Conservation (phyloP, 2,888 invertebrate genomes). For the Drosophila fulvimacula region DNA sequence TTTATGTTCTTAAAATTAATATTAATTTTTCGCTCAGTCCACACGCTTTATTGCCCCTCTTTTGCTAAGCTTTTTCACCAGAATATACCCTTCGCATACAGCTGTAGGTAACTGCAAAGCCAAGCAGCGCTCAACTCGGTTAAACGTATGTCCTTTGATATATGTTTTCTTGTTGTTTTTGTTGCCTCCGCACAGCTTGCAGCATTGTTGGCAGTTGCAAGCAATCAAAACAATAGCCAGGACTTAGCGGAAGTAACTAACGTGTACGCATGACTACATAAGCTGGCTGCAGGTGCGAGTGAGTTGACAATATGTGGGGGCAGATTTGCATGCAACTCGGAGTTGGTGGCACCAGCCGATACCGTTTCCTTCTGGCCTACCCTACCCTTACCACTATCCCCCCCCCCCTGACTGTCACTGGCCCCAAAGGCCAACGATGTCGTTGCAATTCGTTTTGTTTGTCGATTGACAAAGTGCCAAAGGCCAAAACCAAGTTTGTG, state of each 20-base stretch:
- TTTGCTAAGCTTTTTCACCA: background rate
- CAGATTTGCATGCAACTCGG: slow-evolving; percentile 17
- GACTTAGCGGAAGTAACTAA: slow-evolving; percentile 30
- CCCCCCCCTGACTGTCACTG: background rate
- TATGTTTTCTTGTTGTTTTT: background rate
- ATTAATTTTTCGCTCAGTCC: too few relatives aligned
- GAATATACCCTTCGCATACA: background rate
- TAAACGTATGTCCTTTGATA: slow-evolving; percentile 1
- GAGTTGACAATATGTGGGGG: slow-evolving; percentile 14
- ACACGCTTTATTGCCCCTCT: too few relatives aligned
- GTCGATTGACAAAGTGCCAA: slow-evolving; percentile 74
- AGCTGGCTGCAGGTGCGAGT: background rate
- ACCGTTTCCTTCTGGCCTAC: background rate
- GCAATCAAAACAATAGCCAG: slow-evolving; percentile 50
- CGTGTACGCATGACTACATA: slow-evolving; percentile 12
- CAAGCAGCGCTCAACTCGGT: background rate
- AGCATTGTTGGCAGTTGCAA: slow-evolving; percentile 36
- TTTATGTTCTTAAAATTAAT: too few relatives aligned
- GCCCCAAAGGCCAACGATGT: slow-evolving; percentile 29
- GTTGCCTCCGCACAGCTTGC: slow-evolving; percentile 19
- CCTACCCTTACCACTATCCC: background rate
- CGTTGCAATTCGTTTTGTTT: slow-evolving; percentile 69
- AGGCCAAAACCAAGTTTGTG: slow-evolving; percentile 42
- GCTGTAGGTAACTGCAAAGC: slow-evolving; percentile 1
- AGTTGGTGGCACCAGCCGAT: slow-evolving; percentile 1